Evolutionary conservation across 2,113 vertebrate species (phyloP).

Genomic region (Menura novaehollandiae): DNA sequence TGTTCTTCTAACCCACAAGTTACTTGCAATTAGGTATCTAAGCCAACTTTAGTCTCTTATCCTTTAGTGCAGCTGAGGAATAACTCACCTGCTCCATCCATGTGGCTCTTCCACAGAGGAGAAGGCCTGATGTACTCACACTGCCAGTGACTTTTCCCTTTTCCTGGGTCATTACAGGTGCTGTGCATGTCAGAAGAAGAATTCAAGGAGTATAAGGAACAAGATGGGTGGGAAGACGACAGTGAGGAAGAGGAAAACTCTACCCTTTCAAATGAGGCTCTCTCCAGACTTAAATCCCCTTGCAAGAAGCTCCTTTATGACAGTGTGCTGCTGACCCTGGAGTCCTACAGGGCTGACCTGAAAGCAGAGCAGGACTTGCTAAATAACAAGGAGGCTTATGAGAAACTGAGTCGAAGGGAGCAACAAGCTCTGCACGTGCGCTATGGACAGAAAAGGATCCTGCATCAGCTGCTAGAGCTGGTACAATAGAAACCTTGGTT

Average conservation of each 20-base stretch:
- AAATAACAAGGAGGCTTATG: conserved; percentile 52
- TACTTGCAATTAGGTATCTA: neutral
- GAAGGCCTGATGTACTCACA: neutral
- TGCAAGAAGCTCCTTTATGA: conserved; percentile 80
- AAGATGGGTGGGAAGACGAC: conserved; percentile 79
- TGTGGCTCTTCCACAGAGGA: accelerated
- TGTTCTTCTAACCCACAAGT: neutral
- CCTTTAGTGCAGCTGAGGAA: neutral
- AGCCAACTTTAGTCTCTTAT: neutral
- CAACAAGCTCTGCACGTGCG: conserved; percentile 85
- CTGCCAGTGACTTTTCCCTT: neutral
- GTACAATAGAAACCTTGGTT: neutral
- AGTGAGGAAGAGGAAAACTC: conserved; percentile 70
- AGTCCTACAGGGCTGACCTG: conserved; percentile 68
- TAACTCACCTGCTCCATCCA: neutral
- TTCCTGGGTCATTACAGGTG: conserved; percentile 71
- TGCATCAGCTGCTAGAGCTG: conserved; percentile 78
- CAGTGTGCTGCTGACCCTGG: conserved; percentile 75
- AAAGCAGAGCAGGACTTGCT: conserved; percentile 74
- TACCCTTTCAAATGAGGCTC: conserved; percentile 71
- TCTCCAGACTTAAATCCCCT: conserved; percentile 70
- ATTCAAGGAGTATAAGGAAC: conserved; percentile 82
- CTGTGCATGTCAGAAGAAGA: conserved; percentile 85
- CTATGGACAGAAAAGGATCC: conserved; percentile 87
- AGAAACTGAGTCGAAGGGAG: conserved; percentile 74